Conservation (phyloP, 1,140 invertebrate species). For the Archegozetes longisetosus region DNA sequence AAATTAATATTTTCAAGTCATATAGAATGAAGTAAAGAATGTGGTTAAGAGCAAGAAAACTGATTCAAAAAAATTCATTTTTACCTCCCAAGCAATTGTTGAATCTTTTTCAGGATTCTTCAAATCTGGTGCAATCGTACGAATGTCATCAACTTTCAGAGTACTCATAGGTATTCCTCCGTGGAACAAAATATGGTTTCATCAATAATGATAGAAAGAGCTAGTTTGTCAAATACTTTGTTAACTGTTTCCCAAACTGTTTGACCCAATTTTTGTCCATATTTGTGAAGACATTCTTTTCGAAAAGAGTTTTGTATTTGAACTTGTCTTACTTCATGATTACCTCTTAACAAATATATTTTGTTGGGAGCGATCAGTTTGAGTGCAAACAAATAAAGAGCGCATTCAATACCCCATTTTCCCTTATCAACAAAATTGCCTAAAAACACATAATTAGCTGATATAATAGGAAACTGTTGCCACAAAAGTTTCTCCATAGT, state of each 20-base stretch:
- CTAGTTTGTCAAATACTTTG: conserved; percentile 50
- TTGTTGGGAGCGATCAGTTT: conserved; percentile 43
- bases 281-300: conserved; percentile 42
- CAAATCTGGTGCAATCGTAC: conserved; percentile 47
- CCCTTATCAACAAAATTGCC: conserved; percentile 51
- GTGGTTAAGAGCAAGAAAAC: conserved; percentile 28
- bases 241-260: conserved; percentile 51
- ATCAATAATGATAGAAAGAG: conserved; percentile 50
- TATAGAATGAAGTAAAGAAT: conserved; percentile 29
- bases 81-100: conserved; percentile 51
- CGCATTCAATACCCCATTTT: conserved; percentile 37
- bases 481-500: conserved; percentile 44
- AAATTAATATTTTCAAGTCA: neutral
- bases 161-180: conserved; percentile 48
- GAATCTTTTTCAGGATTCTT: conserved; percentile 43
- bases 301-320: conserved; percentile 54
- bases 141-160: conserved; percentile 34
- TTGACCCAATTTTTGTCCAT: conserved; percentile 39
- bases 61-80: conserved; percentile 51
- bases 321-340: conserved; percentile 44
- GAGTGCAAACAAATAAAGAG: conserved; percentile 41
- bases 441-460: conserved; percentile 40
- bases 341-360: conserved; percentile 42
- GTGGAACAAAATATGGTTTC: conserved; percentile 45
- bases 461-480: conserved; percentile 34